Base-by-base conservation (phyloP, 2,797 vertebrate genomes). In the Xenentodon cancila region DNA sequence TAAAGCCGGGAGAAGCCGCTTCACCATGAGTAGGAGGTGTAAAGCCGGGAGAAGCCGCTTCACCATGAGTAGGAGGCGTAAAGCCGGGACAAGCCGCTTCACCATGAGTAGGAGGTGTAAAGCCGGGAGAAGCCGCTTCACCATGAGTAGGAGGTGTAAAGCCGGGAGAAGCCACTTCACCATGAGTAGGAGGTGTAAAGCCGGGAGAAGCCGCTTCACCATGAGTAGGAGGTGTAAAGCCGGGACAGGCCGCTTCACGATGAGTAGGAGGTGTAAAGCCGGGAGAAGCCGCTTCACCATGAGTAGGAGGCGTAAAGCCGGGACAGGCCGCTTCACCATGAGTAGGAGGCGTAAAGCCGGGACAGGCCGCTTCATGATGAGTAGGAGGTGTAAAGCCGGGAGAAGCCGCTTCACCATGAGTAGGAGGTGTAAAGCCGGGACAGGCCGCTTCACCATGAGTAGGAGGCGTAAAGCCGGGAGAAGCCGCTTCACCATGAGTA, bases 121-220 rank as follows among this genome's bases (percentile, higher is more conserved):
- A 5, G 25, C 25, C 5, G 25, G 25, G 25, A 25, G 25, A n/a
- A n/a, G n/a, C n/a, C n/a, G n/a, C n/a, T n/a, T n/a, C n/a, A n/a
- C n/a, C n/a, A n/a, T n/a, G n/a, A n/a, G n/a, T n/a, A n/a, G 18
- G 22, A 48, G 19, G 3, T n/a, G n/a, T n/a, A n/a, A 45, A 27
- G 12, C 79, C 73, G 9, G 40, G 44, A 37, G 54, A 55, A 55
- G 19, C 3, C 13, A 32, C 16, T 58, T 18, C 53, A 6, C 68
- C 58, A 16, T 64, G 43, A 1, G n/a, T 30, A 20, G 54, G 49
- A 65, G 25, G 25, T 3, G 25, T 25, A 5, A 25, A 5, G 25
- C 25, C 5, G 25, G 25, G 25, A 25, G 25, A n/a, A n/a, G n/a
- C n/a, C n/a, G n/a, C n/a, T n/a, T n/a, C n/a, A n/a, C n/a, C n/a